These are phyloP conservation scores for Dorcus hopei DNA, from an alignment of 2,888 invertebrate genomes.

Conservation along the genomic window DNA sequence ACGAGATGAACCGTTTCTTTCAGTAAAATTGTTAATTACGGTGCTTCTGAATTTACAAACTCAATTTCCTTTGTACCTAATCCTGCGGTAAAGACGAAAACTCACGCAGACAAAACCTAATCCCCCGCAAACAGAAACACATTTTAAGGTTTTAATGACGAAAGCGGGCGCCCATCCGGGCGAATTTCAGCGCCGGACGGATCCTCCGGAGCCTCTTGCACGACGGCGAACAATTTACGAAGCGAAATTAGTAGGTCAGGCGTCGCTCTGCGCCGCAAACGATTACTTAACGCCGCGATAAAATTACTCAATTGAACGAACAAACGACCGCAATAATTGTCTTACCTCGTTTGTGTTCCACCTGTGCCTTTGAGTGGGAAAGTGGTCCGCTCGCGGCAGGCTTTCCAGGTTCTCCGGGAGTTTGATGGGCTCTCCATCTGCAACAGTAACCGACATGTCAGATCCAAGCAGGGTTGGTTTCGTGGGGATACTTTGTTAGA, in stretches of 20 bases:
- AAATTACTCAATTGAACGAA: slow-evolving; percentile 19
- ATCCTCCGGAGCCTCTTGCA: not conserved
- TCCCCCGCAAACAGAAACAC: too few relatives aligned
- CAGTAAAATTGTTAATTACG: too few relatives aligned
- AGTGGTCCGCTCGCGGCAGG: slow-evolving; percentile 89
- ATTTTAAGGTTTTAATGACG: too few relatives aligned
- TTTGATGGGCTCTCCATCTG: slow-evolving; percentile 91
- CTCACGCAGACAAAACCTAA: too few relatives aligned
- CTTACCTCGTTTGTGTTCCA: slow-evolving; percentile 99
- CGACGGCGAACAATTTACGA: not conserved
- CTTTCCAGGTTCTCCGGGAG: slow-evolving; percentile 94
- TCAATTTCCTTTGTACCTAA: too few relatives aligned
- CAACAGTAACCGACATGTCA: slow-evolving; percentile 36
- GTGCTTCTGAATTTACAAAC: too few relatives aligned
- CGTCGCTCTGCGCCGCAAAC: slow-evolving; percentile 1
- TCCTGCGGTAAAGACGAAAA: too few relatives aligned
- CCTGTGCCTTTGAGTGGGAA: slow-evolving; percentile 90
- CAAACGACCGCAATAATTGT: slow-evolving; percentile 17
- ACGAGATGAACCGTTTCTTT: too few relatives aligned
- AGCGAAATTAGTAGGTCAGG: not conserved
- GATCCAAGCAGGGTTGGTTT: slow-evolving; percentile 20
- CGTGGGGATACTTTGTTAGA: slow-evolving; percentile 17
- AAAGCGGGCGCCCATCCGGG: not conserved
- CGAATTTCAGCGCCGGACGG: not conserved
- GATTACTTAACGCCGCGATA: slow-evolving; percentile 3